Percentiles rank a stretch among this genome's conserved stretches.
Evolutionary conservation across 2,113 vertebrate genomes (phyloP).

Genomic region (Gymnobelideus leadbeateri): DNA sequence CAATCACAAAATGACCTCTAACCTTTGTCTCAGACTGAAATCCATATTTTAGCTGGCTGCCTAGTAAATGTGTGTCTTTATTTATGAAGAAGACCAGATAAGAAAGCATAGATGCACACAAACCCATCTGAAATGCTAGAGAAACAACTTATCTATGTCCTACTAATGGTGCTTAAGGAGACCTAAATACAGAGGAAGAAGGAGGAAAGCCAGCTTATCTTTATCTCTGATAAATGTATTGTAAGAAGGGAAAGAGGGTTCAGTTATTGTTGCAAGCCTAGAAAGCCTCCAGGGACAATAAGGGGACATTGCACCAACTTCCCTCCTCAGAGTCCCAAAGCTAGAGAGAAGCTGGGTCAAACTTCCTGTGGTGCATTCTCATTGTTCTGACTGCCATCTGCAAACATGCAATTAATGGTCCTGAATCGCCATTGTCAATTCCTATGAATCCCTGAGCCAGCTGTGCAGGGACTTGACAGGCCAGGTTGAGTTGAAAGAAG

Average conservation of each 20-base stretch:
- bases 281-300: not conserved
- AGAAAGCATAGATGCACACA: not conserved
- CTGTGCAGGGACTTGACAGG: conserved; percentile 74
- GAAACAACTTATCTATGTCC: not conserved
- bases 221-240: not conserved
- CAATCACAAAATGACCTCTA: not conserved
- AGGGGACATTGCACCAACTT: not conserved
- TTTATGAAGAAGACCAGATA: not conserved
- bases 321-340: not conserved
- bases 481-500: conserved; percentile 82
- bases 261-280: not conserved
- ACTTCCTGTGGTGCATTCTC: not conserved
- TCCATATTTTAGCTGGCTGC: not conserved
- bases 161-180: not conserved
- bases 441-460: conserved; percentile 78
- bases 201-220: not conserved
- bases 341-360: not conserved
- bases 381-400: conserved; percentile 71
- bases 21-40: not conserved
- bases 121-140: not conserved
- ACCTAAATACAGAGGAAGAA: not conserved
- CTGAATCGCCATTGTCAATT: conserved; percentile 84
- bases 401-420: conserved; percentile 82
- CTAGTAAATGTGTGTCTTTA: not conserved
- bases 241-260: not conserved